phyloP scores from a whole-genome alignment of 2,797 vertebrate species.

The Pipistrellus kuhlii region DNA sequence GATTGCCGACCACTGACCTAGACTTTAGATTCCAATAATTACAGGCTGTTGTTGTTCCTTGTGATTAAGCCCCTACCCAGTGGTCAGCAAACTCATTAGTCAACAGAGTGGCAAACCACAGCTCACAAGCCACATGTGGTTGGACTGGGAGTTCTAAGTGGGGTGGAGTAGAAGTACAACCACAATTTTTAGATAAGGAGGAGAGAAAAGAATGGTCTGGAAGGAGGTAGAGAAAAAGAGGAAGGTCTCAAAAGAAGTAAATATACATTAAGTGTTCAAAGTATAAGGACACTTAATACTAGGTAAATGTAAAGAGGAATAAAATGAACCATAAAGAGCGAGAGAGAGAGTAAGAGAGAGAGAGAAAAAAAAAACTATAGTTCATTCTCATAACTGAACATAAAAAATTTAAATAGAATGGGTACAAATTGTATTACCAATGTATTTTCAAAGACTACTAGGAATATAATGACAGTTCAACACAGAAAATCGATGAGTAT shows the following conservation, averaged over 20 bases:
- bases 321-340: neutral
- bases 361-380: neutral
- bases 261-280: neutral
- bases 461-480: neutral
- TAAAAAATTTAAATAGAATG: conserved; percentile 28
- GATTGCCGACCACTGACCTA: no score
- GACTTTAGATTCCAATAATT: no score
- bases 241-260: neutral
- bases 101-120: no score
- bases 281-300: neutral
- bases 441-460: conserved; percentile 3
- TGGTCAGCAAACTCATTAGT: no score
- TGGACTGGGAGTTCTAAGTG: neutral
- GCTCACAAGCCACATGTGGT: no score
- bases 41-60: no score
- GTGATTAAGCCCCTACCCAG: no score
- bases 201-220: neutral
- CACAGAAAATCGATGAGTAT: neutral
- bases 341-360: no score
- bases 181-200: neutral
- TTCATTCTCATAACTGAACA: neutral
- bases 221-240: neutral
- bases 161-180: neutral
- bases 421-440: neutral
- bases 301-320: conserved; percentile 1